Evolutionary conservation across 2,113 vertebrate species (phyloP).

Genomic region (Typhlomys cinereus): DNA sequence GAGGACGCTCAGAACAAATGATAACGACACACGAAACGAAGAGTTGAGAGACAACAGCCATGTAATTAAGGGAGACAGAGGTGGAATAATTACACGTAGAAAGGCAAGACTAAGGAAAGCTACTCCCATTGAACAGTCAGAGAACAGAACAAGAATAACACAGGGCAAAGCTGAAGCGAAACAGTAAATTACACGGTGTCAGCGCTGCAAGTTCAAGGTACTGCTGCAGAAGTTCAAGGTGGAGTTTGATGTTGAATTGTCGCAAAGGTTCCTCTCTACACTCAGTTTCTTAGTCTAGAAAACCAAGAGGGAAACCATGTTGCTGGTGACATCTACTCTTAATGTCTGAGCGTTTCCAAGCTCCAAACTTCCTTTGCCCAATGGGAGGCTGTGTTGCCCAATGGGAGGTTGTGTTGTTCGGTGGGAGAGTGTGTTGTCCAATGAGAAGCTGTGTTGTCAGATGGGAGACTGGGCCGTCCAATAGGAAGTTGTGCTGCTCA

Average conservation of each 20-base stretch:
- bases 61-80: constrained; percentile 50
- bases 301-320: not conserved
- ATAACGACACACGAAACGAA: not conserved
- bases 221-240: constrained; percentile 14
- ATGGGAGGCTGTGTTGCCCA: not conserved
- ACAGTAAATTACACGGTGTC: constrained; percentile 52
- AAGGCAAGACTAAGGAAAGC: constrained; percentile 45
- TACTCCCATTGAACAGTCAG: not conserved
- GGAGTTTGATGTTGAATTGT: not conserved
- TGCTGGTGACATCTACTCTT: rapidly evolving
- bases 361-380: not conserved
- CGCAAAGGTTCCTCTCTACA: not conserved
- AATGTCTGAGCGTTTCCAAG: not conserved
- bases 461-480: too few species aligned
- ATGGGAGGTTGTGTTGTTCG: not conserved
- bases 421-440: too few species aligned
- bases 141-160: constrained; percentile 62
- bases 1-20: constrained; percentile 23
- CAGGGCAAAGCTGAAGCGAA: not conserved
- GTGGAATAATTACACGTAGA: constrained; percentile 46
- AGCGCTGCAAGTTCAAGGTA: constrained; percentile 38
- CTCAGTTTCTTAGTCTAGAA: constrained; percentile 22
- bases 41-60: constrained; percentile 24
- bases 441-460: not conserved
- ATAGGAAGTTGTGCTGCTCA: not conserved